These are phyloP conservation scores for Rattus rattus DNA, from an alignment of 2,113 vertebrate genomes.

Conservation along the genomic window DNA sequence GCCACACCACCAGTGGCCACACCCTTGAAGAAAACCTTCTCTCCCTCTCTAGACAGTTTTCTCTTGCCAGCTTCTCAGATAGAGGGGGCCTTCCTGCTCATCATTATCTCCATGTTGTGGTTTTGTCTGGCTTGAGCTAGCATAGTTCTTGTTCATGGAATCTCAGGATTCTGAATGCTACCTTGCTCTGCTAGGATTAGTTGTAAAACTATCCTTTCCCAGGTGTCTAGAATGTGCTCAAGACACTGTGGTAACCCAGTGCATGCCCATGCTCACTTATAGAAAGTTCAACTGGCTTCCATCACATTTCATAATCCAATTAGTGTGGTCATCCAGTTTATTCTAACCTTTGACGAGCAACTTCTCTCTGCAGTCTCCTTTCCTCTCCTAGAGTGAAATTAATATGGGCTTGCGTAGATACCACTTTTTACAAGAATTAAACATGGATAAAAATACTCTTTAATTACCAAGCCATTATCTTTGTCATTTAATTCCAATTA, in stretches of 20 bases:
- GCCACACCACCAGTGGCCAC: too few relatives aligned
- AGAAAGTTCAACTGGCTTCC: not conserved
- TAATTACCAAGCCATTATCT: slow-evolving; percentile 66
- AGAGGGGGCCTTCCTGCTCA: not conserved
- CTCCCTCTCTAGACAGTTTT: too few relatives aligned
- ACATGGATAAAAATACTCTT: slow-evolving; percentile 1
- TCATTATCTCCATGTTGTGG: not conserved
- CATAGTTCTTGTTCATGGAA: not conserved
- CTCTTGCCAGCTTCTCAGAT: too few relatives aligned
- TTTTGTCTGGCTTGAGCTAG: not conserved
- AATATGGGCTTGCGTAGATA: not conserved
- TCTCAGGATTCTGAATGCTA: not conserved
- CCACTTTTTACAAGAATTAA: slow-evolving; percentile 5
- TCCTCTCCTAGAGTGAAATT: slow-evolving; percentile 21
- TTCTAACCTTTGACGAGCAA: not conserved
- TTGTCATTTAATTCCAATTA: slow-evolving; percentile 65
- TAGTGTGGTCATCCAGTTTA: not conserved
- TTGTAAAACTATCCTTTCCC: not conserved
- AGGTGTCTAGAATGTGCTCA: not conserved
- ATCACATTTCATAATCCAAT: not conserved
- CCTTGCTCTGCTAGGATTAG: not conserved
- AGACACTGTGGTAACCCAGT: not conserved
- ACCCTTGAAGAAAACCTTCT: not conserved
- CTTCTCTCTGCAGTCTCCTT: not conserved
- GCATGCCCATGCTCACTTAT: not conserved